Base-by-base conservation (phyloP, 2,113 vertebrate genomes). In the Lucifuga dentata region DNA sequence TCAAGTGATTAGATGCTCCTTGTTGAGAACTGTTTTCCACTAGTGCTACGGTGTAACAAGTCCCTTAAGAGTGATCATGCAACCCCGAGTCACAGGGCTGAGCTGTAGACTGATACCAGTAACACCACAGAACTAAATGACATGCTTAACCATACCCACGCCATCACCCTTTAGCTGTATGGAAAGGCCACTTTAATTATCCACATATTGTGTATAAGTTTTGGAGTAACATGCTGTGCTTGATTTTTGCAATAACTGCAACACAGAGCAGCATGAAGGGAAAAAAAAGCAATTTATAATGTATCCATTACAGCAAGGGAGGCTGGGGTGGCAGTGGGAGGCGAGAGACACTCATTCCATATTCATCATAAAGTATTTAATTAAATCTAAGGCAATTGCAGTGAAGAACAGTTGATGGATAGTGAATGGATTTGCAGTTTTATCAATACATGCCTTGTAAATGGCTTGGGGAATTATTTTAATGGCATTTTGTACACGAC, bases 121-220 rank as follows among this genome's bases (percentile, higher is more conserved):
- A 65, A 29, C 41, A 43, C 32, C 13, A 33, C 60, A 16, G 38
- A 73, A 16, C 43, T 12, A 39, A 60, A 52, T 71, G 57, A 26
- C 49, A 29, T 9, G 7, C 16, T 75, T 57, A 62, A 61, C 45
- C 26, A 50, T 36, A 62, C n/a, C 50, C 21, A 49, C 43, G 8
- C 53, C 44, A 10, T 53, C 64, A 13, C 53, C 39, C 51, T 61
- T 44, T 41, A 32, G 57, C 67, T 66, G 35, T 44, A 44, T 51
- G 45, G 20, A 80, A 89, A 87, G 78, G 70, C 64, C 75, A 76
- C 12, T 29, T 56, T 76, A 84, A 78, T 86, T 81, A 72, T 67
- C 45, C 52, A 36, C 55, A 55, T 7, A 52, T 48, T 43, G 39
- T 78, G 26, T n/a, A 3, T 78, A 72, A 83, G 81, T 73, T 85